phyloP scores from a whole-genome alignment of 2,888 invertebrate species.

The Vesta saturnalis region DNA sequence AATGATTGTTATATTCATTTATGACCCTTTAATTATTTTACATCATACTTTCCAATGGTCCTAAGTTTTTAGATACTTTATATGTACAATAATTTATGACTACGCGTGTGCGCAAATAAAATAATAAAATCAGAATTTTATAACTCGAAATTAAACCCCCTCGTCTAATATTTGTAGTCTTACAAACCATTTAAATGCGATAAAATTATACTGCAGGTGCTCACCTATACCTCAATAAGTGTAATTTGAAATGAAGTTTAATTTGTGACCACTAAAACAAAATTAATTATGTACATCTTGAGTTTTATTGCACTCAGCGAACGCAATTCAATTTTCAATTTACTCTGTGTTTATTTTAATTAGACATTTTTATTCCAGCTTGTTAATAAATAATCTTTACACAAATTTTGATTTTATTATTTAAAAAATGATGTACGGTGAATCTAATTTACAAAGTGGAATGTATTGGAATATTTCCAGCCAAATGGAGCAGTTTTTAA shows the following conservation, averaged over 20 bases:
- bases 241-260: constrained; percentile 17
- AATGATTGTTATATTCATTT: not conserved
- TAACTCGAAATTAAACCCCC: not conserved
- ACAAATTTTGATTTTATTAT: no score
- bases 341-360: constrained; percentile 4
- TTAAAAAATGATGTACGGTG: no score
- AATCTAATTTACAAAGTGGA: no score
- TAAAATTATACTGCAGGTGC: constrained; percentile 12
- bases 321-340: constrained; percentile 8
- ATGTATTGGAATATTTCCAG: no score
- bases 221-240: constrained; percentile 14
- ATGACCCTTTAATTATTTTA: not conserved
- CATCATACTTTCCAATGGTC: not conserved
- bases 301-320: constrained; percentile 12
- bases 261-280: constrained; percentile 22
- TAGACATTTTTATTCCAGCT: not conserved
- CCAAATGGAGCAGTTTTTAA: no score
- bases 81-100: not conserved
- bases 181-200: constrained; percentile 6
- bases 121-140: not conserved
- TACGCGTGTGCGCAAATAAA: not conserved
- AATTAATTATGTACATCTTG: constrained; percentile 21
- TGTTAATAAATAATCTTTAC: not conserved
- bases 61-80: not conserved
- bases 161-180: not conserved